Evolutionary conservation across 2,797 vertebrate genomes (phyloP).

Genomic region (Eulemur mongoz): DNA sequence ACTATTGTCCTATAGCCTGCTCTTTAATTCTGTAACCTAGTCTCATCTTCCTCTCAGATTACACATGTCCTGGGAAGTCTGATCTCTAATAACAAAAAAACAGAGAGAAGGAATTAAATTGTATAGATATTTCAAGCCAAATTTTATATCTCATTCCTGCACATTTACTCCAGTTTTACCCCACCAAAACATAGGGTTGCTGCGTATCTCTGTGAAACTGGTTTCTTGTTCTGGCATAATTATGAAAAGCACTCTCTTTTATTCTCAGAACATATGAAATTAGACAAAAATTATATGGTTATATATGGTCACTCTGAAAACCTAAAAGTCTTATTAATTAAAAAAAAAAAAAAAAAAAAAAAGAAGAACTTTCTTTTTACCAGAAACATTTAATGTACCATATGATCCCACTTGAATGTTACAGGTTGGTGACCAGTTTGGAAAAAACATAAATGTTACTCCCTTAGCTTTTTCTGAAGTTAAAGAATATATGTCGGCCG

Average conservation of each 20-base stretch:
- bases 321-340: neutral
- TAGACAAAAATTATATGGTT: neutral
- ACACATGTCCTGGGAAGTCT: neutral
- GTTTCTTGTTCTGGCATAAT: neutral
- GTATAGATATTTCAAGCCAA: neutral
- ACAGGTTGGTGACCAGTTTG: neutral
- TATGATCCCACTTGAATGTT: neutral
- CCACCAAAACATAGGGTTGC: neutral
- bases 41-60: neutral
- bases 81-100: neutral
- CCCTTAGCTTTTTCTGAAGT: neutral
- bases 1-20: neutral
- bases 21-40: neutral
- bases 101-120: neutral
- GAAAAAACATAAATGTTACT: neutral
- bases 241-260: neutral
- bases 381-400: neutral
- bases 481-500: neutral
- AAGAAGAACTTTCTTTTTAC: neutral
- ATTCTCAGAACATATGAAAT: neutral
- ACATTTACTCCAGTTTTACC: neutral
- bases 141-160: neutral
- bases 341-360: conserved; percentile 8
- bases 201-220: neutral
- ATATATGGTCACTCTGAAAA: neutral